These are phyloP conservation scores for Propithecus perrieri DNA, from an alignment of 2,797 vertebrate genomes.

Conservation along the genomic window DNA sequence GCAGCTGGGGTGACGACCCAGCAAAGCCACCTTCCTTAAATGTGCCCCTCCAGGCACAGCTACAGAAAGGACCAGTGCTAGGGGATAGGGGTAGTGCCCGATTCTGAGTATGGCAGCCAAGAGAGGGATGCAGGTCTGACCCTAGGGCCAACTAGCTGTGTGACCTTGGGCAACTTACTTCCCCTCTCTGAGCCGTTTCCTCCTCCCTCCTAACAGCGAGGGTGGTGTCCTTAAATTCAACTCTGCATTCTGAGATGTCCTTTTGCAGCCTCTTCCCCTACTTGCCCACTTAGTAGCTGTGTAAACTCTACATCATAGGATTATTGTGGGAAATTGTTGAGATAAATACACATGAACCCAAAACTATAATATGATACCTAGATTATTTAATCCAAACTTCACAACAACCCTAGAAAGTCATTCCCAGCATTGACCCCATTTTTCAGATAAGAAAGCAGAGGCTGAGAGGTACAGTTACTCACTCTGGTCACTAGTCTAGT, in stretches of 20 bases:
- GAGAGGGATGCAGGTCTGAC: background rate
- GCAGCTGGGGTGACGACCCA: background rate
- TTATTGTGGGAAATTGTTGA: background rate
- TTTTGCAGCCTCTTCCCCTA: background rate
- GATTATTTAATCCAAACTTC: background rate
- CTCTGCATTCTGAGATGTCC: background rate
- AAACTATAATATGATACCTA: background rate
- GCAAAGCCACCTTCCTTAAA: constrained; percentile 10
- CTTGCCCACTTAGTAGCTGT: background rate
- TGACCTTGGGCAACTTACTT: background rate
- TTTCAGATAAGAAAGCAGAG: background rate
- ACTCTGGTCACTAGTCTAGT: background rate
- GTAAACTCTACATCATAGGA: background rate
- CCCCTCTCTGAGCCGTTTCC: background rate
- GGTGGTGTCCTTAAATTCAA: background rate
- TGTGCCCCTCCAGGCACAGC: background rate
- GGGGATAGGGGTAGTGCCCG: background rate
- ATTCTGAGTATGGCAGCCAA: background rate
- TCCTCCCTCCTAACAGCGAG: background rate
- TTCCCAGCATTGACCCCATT: background rate
- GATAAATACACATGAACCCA: background rate
- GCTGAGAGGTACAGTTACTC: background rate
- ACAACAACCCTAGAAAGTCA: background rate
- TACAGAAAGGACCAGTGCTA: background rate
- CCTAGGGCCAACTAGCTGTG: background rate